Percentiles rank a stretch among this genome's conserved stretches.
Conservation (phyloP, 2,797 vertebrate genomes). For the Smutsia gigantea region DNA sequence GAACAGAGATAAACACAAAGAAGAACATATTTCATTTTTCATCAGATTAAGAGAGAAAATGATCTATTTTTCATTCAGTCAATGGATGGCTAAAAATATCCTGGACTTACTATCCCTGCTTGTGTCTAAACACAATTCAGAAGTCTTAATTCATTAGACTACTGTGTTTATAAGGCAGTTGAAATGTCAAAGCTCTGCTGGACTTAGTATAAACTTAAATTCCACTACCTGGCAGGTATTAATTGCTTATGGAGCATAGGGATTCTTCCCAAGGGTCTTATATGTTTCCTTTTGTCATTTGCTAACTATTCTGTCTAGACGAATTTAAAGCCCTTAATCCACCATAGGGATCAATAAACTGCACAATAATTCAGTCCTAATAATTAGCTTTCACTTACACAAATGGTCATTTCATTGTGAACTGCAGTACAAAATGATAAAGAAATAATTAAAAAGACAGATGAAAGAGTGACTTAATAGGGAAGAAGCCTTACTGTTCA, state of each 20-base stretch:
- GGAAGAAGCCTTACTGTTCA: slow-evolving; percentile 92
- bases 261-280: slow-evolving; percentile 97
- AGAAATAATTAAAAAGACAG: slow-evolving; percentile 99
- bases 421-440: slow-evolving; percentile 98
- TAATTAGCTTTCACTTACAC: slow-evolving; percentile 99
- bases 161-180: slow-evolving; percentile 99
- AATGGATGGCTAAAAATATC: slow-evolving; percentile 83
- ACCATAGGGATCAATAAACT: slow-evolving; percentile 99
- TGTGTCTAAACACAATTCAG: slow-evolving; percentile 88
- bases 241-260: slow-evolving; percentile 97
- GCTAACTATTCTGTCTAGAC: slow-evolving; percentile 99
- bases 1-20: slow-evolving; percentile 83
- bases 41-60: slow-evolving; percentile 82
- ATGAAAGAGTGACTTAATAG: slow-evolving; percentile 96
- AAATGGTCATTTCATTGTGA: slow-evolving; percentile 97
- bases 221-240: slow-evolving; percentile 99
- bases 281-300: slow-evolving; percentile 99
- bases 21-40: slow-evolving; percentile 84
- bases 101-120: slow-evolving; percentile 81
- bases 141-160: slow-evolving; percentile 97
- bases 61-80: slow-evolving; percentile 81
- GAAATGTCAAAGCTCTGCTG: slow-evolving; percentile 98
- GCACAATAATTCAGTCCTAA: slow-evolving; percentile 99
- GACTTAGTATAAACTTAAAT: slow-evolving; percentile 99
- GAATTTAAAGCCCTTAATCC: slow-evolving; percentile 99